Evolutionary conservation across 2,888 invertebrate genomes (phyloP).

Genomic region (Meliscaeva auricollis): DNA sequence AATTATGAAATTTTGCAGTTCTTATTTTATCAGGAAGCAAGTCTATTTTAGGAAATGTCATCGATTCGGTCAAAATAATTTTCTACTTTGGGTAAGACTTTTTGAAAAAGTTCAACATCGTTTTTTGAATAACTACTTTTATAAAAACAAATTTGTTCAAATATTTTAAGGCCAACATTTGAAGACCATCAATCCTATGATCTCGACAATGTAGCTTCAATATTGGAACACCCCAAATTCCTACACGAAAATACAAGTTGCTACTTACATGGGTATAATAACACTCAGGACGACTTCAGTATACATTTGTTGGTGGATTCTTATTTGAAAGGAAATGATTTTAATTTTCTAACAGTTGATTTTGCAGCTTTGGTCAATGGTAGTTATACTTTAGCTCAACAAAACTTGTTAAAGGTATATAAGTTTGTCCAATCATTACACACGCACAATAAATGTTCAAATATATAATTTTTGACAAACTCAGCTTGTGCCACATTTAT

Average conservation of each 20-base stretch:
- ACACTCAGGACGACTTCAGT: constrained; percentile 36
- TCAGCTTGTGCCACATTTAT: constrained; percentile 32
- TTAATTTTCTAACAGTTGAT: constrained; percentile 60
- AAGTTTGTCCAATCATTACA: no score
- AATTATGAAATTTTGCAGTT: neutral
- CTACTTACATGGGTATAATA: constrained; percentile 51
- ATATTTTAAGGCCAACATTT: constrained; percentile 34
- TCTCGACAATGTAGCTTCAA: constrained; percentile 8
- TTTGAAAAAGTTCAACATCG: neutral
- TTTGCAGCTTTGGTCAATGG: constrained; percentile 36
- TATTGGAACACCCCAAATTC: constrained; percentile 47
- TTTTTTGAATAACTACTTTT: neutral
- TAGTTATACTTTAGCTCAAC: constrained; percentile 46
- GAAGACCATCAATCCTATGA: constrained; percentile 13
- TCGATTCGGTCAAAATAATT: neutral
- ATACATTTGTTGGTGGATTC: constrained; percentile 39
- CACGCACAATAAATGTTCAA: no score
- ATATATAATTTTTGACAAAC: neutral
- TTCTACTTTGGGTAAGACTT: neutral
- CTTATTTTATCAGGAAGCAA: neutral
- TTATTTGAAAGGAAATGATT: constrained; percentile 38
- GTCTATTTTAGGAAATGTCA: neutral
- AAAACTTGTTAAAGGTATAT: constrained; percentile 24
- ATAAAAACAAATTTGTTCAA: no score
- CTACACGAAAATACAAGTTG: constrained; percentile 40